Evolutionary conservation across 2,888 invertebrate species (phyloP).

Genomic region (Synergus itoensis): DNA sequence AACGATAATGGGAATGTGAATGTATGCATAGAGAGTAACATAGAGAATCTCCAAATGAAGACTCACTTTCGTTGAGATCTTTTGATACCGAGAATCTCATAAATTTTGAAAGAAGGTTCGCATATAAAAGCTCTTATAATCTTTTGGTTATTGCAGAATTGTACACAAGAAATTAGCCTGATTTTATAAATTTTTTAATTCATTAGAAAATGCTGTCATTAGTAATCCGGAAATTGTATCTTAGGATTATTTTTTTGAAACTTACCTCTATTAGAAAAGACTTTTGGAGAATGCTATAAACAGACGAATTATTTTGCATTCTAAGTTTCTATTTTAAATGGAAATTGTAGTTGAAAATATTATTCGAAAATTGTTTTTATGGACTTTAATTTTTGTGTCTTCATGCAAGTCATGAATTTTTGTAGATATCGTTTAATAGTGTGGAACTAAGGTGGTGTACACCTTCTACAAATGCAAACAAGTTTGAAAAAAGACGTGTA

Average conservation of each 20-base stretch:
- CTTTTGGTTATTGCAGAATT: background rate
- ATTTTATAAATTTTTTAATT: background rate
- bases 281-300: background rate
- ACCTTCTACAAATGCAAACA: slow-evolving; percentile 33
- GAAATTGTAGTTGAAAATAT: background rate
- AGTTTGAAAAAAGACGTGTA: slow-evolving; percentile 1
- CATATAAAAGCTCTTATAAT: background rate
- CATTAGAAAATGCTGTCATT: background rate
- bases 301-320: background rate
- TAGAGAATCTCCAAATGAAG: background rate
- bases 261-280: background rate
- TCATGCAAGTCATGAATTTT: background rate
- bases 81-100: background rate
- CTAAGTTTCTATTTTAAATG: background rate
- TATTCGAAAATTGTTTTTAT: background rate
- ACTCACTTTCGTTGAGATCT: background rate
- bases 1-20: background rate
- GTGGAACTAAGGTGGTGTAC: background rate
- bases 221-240: background rate
- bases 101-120: background rate
- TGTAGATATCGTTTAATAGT: background rate
- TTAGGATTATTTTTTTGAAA: background rate
- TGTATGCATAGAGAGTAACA: background rate
- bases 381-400: background rate
- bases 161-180: background rate